Evolutionary conservation across 2,113 vertebrate genomes (phyloP), one percentile per base, ranked within the genome.

Genomic region (Paedocypris sp.): DNA sequence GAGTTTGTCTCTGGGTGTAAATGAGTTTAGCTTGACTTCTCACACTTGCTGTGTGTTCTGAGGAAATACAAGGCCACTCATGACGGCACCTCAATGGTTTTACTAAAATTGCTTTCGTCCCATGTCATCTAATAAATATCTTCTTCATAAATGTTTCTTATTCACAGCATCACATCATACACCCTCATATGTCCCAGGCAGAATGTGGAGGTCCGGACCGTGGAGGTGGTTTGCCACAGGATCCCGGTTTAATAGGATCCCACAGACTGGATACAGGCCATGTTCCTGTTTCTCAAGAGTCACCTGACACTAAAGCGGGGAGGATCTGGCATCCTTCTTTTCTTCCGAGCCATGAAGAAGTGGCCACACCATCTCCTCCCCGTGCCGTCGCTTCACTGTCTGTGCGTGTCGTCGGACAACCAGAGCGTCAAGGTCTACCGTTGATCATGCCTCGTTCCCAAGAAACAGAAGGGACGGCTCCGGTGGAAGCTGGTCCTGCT

Each of bases 301-400:
- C 68, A 32, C 49, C 76, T 26, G 80, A 83, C 23, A 71, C 70
- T 58, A 79, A 81, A 20, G 80, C 77, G 62, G 74, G 75, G 7
- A 76, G 79, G 75, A 54, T 72, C 58, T 79, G 82, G 64, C 69
- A 69, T 20, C 56, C 73, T 19, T 62, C 75, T 10, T 73, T 76
- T 70, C 75, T 64, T 8, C 73, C 65, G 5, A 75, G 75, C 36
- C 80, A 76, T 2, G 79, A 81, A 29, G 81, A 84, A 50, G 75
- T 75, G 5, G 68, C 78, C 2, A 79, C 77, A n/a, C 77, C 80
- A 0, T 82, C 85, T 22, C 85, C 84, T 18, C 79, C 80, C 1
- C 79, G 83, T 1, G 85, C 84, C 1, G 82, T 87, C 5, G 85
- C 85, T 15, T 87, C 84, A 3, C 72, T 87, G 54, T 87, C 84